Base-by-base conservation (phyloP, 2,888 invertebrate genomes). In the Yponomeuta cagnagella region DNA sequence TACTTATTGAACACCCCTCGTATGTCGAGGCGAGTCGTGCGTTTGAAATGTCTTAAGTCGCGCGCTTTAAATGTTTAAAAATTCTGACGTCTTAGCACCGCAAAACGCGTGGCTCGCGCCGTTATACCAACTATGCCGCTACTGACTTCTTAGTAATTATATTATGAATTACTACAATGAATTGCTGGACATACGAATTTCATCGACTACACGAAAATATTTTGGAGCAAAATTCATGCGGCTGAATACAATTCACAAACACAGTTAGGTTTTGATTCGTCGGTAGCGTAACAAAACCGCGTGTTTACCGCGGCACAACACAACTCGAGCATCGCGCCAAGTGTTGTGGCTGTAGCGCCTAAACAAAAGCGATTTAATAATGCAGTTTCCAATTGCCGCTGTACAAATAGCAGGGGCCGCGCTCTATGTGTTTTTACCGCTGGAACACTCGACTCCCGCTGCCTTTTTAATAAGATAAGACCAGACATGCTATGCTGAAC, bases 351-450 rank as follows among this genome's bases (percentile, higher is more conserved):
- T 87, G 85, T 83, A 83, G 82, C 82, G 83, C 80, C 86, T 87
- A 92, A 92, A 93, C 92, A 93, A 92, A 89, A 88, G 87, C 84
- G 77, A 77, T 89, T 92, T 91, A 92, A 93, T 93, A 92, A 93
- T 93, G 92, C 92, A 93, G 82, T 90, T 90, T 93, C 87, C 92
- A 92, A 93, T 93, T 92, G 92, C 82, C 87, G 85, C 85, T 87
- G 86, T 75, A 84, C 89, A 92, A 92, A 92, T 90, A 92, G 75
- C 84, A 80, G 84, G 88, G 88, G 87, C 79, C 76, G 77, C 77
- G 75, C 78, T 80, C 79, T 80, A 81, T 77, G 79, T 80, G 79
- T 75, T 79, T 78, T 79, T 72, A 71, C 66, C 69, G 73, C 68
- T 72, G 72, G 73, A 30, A 71, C 68, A 23, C 52, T 64, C 48